Evolutionary conservation across 2,797 vertebrate species (phyloP).

Genomic region (Chloroceryle inda): DNA sequence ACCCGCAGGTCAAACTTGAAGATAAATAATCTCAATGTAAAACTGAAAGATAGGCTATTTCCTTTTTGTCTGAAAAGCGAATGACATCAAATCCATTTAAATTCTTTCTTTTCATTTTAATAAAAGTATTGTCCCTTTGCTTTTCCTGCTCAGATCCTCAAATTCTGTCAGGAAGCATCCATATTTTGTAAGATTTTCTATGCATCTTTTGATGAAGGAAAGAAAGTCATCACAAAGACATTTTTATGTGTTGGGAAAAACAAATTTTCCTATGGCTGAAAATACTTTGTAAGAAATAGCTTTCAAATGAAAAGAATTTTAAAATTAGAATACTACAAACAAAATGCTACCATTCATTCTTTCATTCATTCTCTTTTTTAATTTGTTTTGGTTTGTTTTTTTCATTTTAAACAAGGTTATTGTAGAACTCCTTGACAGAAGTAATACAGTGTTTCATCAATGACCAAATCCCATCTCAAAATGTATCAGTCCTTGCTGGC

Average conservation of each 20-base stretch:
- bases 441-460: not conserved
- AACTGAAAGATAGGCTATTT: not conserved
- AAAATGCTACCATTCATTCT: not conserved
- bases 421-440: not conserved
- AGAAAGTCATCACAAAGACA: not conserved
- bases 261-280: not conserved
- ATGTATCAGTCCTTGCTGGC: not conserved
- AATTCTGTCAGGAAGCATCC: not conserved
- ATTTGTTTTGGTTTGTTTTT: too few species aligned
- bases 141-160: not conserved
- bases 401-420: not conserved
- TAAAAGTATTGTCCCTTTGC: not conserved
- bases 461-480: not conserved
- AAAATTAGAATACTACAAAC: not conserved
- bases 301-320: not conserved
- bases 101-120: not conserved
- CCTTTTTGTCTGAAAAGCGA: not conserved
- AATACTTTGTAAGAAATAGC: not conserved
- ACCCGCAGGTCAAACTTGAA: not conserved
- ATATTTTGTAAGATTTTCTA: not conserved
- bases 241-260: not conserved
- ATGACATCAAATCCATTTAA: not conserved
- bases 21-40: not conserved
- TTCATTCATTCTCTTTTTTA: not conserved
- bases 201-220: not conserved